Conservation (phyloP, 2,113 vertebrate species). For the Blennius ocellaris region DNA sequence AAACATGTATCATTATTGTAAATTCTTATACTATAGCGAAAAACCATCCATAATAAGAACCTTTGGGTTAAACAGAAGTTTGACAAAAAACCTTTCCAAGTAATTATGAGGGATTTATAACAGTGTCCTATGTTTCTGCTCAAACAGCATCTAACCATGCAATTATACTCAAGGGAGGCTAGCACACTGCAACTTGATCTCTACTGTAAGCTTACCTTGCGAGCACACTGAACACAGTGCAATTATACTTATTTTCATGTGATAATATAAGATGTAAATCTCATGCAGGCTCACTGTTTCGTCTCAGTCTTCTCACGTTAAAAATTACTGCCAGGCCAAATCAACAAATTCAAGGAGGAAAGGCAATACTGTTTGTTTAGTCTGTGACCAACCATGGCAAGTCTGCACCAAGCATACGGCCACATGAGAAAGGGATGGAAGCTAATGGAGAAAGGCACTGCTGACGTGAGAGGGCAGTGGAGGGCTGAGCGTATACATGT, state of each 20-base stretch:
- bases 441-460: slow-evolving; percentile 45
- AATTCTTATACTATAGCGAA: neutral
- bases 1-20: too few species aligned
- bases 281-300: slow-evolving; percentile 52
- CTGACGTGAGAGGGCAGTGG: slow-evolving; percentile 44
- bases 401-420: slow-evolving; percentile 16
- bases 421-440: slow-evolving; percentile 62
- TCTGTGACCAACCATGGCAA: slow-evolving; percentile 37
- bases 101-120: slow-evolving; percentile 54
- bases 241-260: slow-evolving; percentile 72
- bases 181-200: slow-evolving; percentile 49
- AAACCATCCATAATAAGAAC: neutral
- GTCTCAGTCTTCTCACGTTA: slow-evolving; percentile 37
- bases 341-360: slow-evolving; percentile 56
- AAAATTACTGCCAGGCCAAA: slow-evolving; percentile 73
- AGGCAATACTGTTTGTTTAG: slow-evolving; percentile 73
- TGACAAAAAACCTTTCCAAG: slow-evolving; percentile 35
- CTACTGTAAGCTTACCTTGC: slow-evolving; percentile 67
- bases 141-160: slow-evolving; percentile 50
- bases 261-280: slow-evolving; percentile 68
- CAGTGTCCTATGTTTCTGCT: slow-evolving; percentile 47
- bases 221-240: slow-evolving; percentile 48
- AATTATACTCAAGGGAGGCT: slow-evolving; percentile 46
- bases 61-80: slow-evolving; percentile 34
- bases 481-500: slow-evolving; percentile 61